Evolutionary conservation across 2,888 invertebrate genomes (phyloP), one percentile per base, ranked within the genome.

Genomic region (Celastrina argiolus): DNA sequence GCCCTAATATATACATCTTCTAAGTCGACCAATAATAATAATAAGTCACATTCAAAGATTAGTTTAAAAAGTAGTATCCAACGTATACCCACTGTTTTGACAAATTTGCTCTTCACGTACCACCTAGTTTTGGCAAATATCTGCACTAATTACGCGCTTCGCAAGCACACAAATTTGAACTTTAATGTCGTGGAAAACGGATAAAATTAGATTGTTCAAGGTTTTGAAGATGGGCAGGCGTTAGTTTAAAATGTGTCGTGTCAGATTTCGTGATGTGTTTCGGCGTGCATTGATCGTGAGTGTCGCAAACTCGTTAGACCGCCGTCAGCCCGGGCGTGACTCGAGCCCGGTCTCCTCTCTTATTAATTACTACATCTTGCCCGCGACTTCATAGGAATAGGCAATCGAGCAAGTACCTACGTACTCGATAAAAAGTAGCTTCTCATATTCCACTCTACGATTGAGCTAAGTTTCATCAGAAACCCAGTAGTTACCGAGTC

Each of bases 241-340:
- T 61, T 28, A 26, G 22, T 59, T 70, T 71, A 71, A 75, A 59
- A 59, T 34, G 59, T 59, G 18, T 16, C 36, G 18, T 61, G 61
- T 36, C 36, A 22, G 39, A 61, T 39, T 76, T 80, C 80, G 83
- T 82, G 81, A 81, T 78, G 77, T 36, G 73, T 69, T 31, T 7
- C 70, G 74, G 74, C 72, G 72, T 73, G 75, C 74, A 74, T 75
- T 73, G 81, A 81, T 82, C 76, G 74, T 82, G 65, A 65, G 28
- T 65, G 58, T 65, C 34, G 65, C 65, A 65, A 65, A 16, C 39
- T 65, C 65, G 41, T 65, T 65, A 65, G 56, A 31, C n/a, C 16
- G 36, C 7, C n/a, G 59, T n/a, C n/a, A n/a, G n/a, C n/a, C n/a
- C n/a, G n/a, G n/a, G n/a, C 56, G 14, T 36, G 36, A 56, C 26